These are phyloP conservation scores for Geococcyx californianus DNA, from an alignment of 2,113 vertebrate genomes.

Conservation along the genomic window DNA sequence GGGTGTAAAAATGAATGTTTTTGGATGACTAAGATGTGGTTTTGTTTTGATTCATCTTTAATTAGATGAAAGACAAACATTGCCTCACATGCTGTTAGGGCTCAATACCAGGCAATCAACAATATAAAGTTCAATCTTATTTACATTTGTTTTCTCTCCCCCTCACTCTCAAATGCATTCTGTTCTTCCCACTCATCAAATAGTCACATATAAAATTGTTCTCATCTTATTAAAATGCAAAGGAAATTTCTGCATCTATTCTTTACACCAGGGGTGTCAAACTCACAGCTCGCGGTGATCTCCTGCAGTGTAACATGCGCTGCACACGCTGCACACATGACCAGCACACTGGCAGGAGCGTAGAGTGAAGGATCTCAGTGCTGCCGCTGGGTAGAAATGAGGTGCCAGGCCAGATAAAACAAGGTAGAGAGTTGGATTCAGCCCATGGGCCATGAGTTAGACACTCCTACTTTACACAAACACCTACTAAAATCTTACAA, in stretches of 20 bases:
- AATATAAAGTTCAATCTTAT: conserved; percentile 22
- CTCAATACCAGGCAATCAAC: neutral
- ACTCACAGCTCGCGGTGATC: no score
- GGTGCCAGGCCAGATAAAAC: no score
- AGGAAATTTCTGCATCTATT: neutral
- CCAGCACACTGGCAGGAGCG: no score
- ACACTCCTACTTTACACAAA: neutral
- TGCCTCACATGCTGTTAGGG: neutral
- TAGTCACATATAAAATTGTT: neutral
- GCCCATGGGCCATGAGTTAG: no score
- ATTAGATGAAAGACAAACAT: conserved; percentile 10
- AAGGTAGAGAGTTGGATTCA: no score
- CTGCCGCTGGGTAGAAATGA: no score
- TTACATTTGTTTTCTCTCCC: conserved; percentile 13
- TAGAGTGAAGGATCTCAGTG: no score
- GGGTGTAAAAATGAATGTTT: neutral
- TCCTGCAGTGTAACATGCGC: no score
- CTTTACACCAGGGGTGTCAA: neutral
- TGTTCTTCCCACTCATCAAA: neutral
- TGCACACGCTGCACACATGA: no score
- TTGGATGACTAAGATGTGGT: neutral
- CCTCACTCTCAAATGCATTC: neutral
- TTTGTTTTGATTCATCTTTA: conserved; percentile 14
- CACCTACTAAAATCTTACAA: neutral
- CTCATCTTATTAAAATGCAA: neutral